These are phyloP conservation scores for Notodonta dromedarius DNA, from an alignment of 2,888 invertebrate species.

Conservation along the genomic window DNA sequence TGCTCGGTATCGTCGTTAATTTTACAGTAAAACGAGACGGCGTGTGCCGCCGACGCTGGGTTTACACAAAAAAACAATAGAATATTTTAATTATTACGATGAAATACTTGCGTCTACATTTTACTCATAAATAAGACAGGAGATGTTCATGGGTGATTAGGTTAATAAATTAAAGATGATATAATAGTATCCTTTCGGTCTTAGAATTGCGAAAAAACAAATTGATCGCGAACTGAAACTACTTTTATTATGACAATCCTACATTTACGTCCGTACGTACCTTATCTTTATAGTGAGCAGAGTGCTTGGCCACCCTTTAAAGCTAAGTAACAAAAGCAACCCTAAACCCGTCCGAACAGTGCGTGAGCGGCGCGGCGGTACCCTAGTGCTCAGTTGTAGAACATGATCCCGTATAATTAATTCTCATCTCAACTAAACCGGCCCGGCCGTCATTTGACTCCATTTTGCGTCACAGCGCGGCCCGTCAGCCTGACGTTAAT, in stretches of 20 bases:
- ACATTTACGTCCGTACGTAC: no score
- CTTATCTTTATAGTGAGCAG: neutral
- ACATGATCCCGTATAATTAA: constrained; percentile 73
- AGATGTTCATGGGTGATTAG: no score
- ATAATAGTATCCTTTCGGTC: no score
- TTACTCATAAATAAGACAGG: no score
- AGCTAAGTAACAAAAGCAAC: constrained; percentile 2
- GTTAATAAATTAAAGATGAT: no score
- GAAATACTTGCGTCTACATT: no score
- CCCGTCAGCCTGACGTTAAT: constrained; percentile 65
- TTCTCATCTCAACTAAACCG: constrained; percentile 66
- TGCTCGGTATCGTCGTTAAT: constrained; percentile 61
- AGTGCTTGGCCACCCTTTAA: neutral
- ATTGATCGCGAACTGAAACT: no score
- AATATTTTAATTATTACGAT: constrained; percentile 11
- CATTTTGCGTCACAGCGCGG: constrained; percentile 51
- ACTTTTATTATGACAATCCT: no score
- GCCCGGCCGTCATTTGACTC: constrained; percentile 55
- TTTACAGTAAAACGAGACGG: constrained; percentile 59
- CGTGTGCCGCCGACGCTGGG: constrained; percentile 42
- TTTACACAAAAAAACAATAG: constrained; percentile 42
- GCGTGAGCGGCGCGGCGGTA: constrained; percentile 40
- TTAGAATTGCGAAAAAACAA: no score
- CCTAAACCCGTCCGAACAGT: constrained; percentile 8
- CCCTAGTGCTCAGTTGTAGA: constrained; percentile 48